Base-by-base conservation (phyloP, 2,113 vertebrate species). In the Camelus dromedarius region DNA sequence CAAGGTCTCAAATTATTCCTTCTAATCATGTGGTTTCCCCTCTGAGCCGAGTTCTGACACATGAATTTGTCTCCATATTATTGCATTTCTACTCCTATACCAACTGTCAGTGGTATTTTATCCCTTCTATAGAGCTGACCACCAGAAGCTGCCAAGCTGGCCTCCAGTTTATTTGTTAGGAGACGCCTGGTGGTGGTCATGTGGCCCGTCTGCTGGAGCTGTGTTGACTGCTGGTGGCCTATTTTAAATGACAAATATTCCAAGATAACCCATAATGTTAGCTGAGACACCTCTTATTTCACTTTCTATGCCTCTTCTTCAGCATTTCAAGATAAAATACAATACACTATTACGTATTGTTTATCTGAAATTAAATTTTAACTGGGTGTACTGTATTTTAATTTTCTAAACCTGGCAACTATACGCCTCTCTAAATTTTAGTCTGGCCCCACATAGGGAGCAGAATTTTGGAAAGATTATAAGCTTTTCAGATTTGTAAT, bases 281-380 rank as follows among this genome's bases (percentile, higher is more conserved):
- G 56, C 66, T 79, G 24, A 90, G 28, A 24, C 86, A 5, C 3
- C 26, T 85, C 35, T 80, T 67, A 76, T 32, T 30, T 69, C 15
- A 28, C 0, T 89, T 69, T 84, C 16, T 69, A 38, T 18, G 1
- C 11, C 46, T 66, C 15, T 20, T 15, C 4, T 87, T 85, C 11
- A 89, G 12, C 0, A 0, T 70, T 70, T 8, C 50, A 11, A 50
- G 62, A 77, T 84, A 67, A 67, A 92, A 72, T 60, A 28, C 38
- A 83, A 56, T 19, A 58, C 8, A 58, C 42, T 58, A 69, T n/a
- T 86, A 77, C 91, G 76, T 35, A 20, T 58, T 76, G 1, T 16
- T 93, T 89, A 72, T 18, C 30, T 76, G 52, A 76, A 93, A 90
- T 97, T 94, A 50, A 77, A 89, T 79, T 54, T 81, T 77, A 46